These are phyloP conservation scores for Pampusana beccarii DNA, from an alignment of 2,113 vertebrate genomes.

Conservation along the genomic window DNA sequence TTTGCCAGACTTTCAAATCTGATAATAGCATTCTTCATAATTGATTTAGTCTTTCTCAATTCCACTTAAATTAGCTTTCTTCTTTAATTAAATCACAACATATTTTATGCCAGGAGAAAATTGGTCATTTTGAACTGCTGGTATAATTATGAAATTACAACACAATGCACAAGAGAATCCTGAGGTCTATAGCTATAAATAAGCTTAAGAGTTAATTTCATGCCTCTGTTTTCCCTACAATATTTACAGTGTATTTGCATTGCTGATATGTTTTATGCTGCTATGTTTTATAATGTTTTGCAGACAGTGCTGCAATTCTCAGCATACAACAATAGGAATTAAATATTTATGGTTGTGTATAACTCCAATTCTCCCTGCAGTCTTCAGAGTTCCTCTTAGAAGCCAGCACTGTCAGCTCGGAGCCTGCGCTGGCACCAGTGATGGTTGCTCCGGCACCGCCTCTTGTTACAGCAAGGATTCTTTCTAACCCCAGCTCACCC, in stretches of 20 bases:
- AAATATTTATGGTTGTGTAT: constrained; percentile 52
- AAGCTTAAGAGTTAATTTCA: constrained; percentile 30
- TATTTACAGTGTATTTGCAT: constrained; percentile 39
- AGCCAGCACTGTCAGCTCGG: background rate
- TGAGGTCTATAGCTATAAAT: background rate
- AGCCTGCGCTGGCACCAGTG: background rate
- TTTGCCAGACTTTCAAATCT: constrained; percentile 23
- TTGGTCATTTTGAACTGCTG: constrained; percentile 26
- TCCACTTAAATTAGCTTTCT: constrained; percentile 40
- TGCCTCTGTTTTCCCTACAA: background rate
- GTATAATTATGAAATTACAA: background rate
- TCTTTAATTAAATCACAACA: constrained; percentile 53
- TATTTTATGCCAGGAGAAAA: constrained; percentile 38
- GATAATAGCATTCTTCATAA: constrained; percentile 33
- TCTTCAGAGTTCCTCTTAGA: background rate
- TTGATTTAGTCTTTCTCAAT: constrained; percentile 36
- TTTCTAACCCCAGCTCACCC: background rate
- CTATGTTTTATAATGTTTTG: constrained; percentile 23
- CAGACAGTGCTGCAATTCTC: constrained; percentile 26
- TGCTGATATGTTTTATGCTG: background rate
- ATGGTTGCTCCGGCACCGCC: background rate
- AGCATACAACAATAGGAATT: constrained; percentile 31
- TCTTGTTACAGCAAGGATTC: background rate
- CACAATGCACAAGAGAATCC: constrained; percentile 4
- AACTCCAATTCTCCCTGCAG: constrained; percentile 13